Evolutionary conservation across 2,888 invertebrate species (phyloP).

Genomic region (Gibbula magus): DNA sequence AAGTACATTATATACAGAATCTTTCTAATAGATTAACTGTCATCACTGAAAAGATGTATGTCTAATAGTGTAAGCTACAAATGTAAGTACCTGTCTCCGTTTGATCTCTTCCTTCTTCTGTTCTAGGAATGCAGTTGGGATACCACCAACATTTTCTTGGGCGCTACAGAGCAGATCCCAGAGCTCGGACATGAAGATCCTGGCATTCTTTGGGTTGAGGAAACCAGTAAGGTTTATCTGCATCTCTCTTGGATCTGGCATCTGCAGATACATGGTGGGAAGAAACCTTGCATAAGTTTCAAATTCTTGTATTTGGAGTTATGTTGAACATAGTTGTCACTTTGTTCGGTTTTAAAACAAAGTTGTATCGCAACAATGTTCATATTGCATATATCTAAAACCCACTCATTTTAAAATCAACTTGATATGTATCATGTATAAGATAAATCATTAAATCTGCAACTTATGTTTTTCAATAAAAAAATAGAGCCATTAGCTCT

Average conservation of each 20-base stretch:
- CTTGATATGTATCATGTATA: neutral
- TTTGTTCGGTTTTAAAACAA: no score
- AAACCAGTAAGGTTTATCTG: constrained; percentile 99
- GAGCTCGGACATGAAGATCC: constrained; percentile 97
- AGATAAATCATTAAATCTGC: neutral
- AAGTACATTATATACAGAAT: no score
- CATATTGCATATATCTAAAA: no score
- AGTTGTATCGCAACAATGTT: no score
- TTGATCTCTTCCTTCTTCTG: constrained; percentile 95
- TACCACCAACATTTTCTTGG: constrained; percentile 95
- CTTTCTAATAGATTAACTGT: no score
- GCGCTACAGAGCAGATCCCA: constrained; percentile 97
- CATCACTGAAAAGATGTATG: no score
- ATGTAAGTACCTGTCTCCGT: constrained; percentile 64
- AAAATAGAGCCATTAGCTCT: no score
- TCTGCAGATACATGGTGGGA: constrained; percentile 79
- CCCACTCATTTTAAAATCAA: no score
- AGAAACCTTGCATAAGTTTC: constrained; percentile 26
- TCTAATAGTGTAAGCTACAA: no score
- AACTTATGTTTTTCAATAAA: neutral
- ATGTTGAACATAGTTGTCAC: no score
- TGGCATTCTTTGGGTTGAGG: constrained; percentile 96
- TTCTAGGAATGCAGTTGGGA: constrained; percentile 94
- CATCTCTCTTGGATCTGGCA: constrained; percentile 98
- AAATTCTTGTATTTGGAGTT: no score